phyloP scores from a whole-genome alignment of 1,140 invertebrate genomes.

The Phortica variegata region DNA sequence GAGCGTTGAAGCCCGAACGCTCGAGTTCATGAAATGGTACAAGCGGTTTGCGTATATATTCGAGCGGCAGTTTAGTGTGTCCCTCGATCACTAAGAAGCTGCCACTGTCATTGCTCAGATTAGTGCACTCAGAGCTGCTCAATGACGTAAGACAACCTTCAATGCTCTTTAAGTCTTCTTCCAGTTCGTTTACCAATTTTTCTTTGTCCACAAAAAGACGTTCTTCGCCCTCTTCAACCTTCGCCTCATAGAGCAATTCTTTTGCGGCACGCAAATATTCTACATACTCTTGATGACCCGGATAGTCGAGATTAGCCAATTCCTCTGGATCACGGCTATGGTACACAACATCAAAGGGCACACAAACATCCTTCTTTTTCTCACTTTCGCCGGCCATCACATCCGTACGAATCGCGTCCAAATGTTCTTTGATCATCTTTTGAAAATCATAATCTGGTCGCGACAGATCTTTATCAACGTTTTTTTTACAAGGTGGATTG shows the following conservation, averaged over 20 bases:
- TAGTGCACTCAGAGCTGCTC: conserved; percentile 46
- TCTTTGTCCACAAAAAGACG: conserved; percentile 33
- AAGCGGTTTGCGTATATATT: conserved; percentile 45
- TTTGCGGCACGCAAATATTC: conserved; percentile 37
- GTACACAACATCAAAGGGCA: conserved; percentile 33
- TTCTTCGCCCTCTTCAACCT: conserved; percentile 33
- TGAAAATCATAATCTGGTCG: conserved; percentile 32
- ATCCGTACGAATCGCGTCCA: conserved; percentile 25
- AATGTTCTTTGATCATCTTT: conserved; percentile 30
- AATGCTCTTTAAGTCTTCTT: conserved; percentile 48
- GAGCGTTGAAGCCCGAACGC: conserved; percentile 41
- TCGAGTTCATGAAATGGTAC: conserved; percentile 52
- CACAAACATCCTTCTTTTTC: conserved; percentile 24
- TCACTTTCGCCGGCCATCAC: conserved; percentile 16
- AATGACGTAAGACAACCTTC: conserved; percentile 44
- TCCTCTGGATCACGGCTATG: conserved; percentile 38
- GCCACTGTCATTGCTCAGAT: conserved; percentile 47
- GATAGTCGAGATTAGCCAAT: conserved; percentile 30
- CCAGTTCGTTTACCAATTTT: conserved; percentile 29
- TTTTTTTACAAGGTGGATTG: conserved; percentile 33
- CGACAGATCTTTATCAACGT: conserved; percentile 33
- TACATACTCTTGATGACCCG: conserved; percentile 33
- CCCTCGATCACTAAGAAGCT: conserved; percentile 43
- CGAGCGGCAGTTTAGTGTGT: conserved; percentile 44
- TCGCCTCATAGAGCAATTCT: conserved; percentile 33